Evolutionary conservation across 2,113 vertebrate genomes (phyloP).

Genomic region (Perca schrenkii): DNA sequence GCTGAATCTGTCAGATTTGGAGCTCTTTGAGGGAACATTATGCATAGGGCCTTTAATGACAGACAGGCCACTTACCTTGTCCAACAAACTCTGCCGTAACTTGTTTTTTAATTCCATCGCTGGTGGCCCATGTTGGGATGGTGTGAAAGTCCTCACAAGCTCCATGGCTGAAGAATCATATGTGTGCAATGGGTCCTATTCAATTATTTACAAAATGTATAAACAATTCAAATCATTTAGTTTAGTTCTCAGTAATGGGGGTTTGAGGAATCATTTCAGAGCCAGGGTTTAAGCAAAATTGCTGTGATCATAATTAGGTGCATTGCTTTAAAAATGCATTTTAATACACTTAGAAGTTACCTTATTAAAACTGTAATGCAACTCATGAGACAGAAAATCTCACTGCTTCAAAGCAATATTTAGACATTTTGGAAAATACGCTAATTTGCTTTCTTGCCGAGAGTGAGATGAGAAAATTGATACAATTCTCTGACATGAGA

Average conservation of each 20-base stretch:
- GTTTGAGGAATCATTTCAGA: slow-evolving; percentile 19
- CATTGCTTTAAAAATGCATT: slow-evolving; percentile 8
- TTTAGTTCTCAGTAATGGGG: slow-evolving; percentile 6
- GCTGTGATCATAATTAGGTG: slow-evolving; percentile 7
- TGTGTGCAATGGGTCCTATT: slow-evolving; percentile 21
- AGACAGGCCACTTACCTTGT: slow-evolving; percentile 45
- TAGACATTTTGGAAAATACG: not conserved
- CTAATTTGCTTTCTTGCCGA: not conserved
- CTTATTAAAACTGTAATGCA: slow-evolving; percentile 4
- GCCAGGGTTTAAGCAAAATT: not conserved
- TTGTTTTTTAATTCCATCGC: slow-evolving; percentile 28
- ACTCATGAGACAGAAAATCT: not conserved
- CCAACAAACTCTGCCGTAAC: slow-evolving; percentile 33
- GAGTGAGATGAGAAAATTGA: not conserved
- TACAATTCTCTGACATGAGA: not conserved
- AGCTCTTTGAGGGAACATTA: slow-evolving; percentile 47
- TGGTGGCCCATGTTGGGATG: slow-evolving; percentile 23
- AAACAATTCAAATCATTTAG: slow-evolving; percentile 31
- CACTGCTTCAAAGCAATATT: slow-evolving; percentile 1
- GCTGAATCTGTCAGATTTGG: slow-evolving; percentile 43
- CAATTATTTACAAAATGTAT: slow-evolving; percentile 37
- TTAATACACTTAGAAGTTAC: slow-evolving; percentile 3
- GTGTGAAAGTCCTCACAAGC: not conserved
- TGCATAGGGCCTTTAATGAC: slow-evolving; percentile 34
- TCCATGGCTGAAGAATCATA: slow-evolving; percentile 5